Base-by-base conservation (phyloP, 1,140 invertebrate genomes). In the Papilio glaucus region DNA sequence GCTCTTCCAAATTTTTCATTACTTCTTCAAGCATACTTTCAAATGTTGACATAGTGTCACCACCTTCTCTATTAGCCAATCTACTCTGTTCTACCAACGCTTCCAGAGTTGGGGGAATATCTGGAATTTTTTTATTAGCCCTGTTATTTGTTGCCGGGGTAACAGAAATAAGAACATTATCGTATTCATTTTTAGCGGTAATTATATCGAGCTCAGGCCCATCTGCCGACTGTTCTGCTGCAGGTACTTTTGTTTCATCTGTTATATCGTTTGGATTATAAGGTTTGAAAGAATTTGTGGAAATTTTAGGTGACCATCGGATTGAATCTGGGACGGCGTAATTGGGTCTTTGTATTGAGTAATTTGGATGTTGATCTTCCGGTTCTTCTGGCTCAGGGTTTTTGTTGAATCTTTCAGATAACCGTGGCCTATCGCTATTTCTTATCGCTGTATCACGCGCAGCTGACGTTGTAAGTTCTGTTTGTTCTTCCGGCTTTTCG, bases 241-340 rank as follows among this genome's bases (percentile, higher is more conserved):
- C 75, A 53, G 80, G 77, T 18, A 74, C 39, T 83, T 93, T 93
- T 13, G 81, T 80, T n/a, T 91, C 88, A 62, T 90, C 82, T 26
- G 86, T 73, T 41, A 94, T 89, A 24, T 93, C 86, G 80, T 94
- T 94, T 3, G 93, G 90, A 73, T 93, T 93, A 75, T 90, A 94
- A 6, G 94, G 94, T 77, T 94, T 94, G 75, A 95, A 95, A 4
- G 94, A 94, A 72, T 92, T 93, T 29, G 85, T 86, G 9, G 94
- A 93, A 65, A 95, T 77, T 77, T 95, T 95, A 5, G 95, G 94
- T 1, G 95, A 96, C 95, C 95, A 96, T 49, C 95, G 94, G 6
- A 94, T 95, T 60, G 95, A 94, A 15, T 91, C 89, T 29, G 85
- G 89, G 74, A 86, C 80, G 1, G 84, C 85, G 53, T 92, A 93